Evolutionary conservation across 1,140 invertebrate genomes (phyloP), one percentile per base, ranked within the genome.

Genomic region (Lethocerus indicus): DNA sequence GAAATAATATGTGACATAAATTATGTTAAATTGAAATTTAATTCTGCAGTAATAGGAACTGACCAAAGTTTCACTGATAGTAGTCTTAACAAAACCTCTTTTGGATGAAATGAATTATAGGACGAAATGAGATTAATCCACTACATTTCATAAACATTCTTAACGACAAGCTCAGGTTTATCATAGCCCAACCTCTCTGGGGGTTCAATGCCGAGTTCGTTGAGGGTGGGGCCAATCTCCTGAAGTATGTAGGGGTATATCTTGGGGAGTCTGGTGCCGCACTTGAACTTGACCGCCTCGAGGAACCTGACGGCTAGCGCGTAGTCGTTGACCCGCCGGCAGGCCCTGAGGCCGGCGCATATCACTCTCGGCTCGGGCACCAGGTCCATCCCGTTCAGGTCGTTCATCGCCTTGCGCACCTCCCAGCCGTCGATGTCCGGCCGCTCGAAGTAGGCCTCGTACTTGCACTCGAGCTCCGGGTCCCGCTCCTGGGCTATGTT

Each of bases 131-230:
- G n/a, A n/a, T n/a, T n/a, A n/a, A n/a, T n/a, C n/a, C n/a, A n/a
- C n/a, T n/a, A n/a, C n/a, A n/a, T n/a, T n/a, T n/a, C n/a, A n/a
- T n/a, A n/a, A n/a, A n/a, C n/a, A n/a, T n/a, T n/a, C n/a, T n/a
- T n/a, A n/a, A n/a, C n/a, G n/a, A n/a, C n/a, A n/a, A 98, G 71
- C 70, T 98, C 93, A 42, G 95, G 95, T 67, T 95, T 87, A 66
- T 96, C 90, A 62, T 91, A 96, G 45, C 92, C 92, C 57, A 98
- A 69, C 62, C 97, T 87, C 68, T 97, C 93, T 13, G 85, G 85
- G 16, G 92, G 96, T 23, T 76, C 79, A 55, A 98, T 82, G 16
- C 94, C 93, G 26, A 98, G 68, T 67, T 98, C 90, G 36, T 80
- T 75, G 14, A 98, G 69, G 13, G 90, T 93, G 25, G 95, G 92